Evolutionary conservation across 1,140 invertebrate genomes (phyloP).

Genomic region (Drosophila auraria): DNA sequence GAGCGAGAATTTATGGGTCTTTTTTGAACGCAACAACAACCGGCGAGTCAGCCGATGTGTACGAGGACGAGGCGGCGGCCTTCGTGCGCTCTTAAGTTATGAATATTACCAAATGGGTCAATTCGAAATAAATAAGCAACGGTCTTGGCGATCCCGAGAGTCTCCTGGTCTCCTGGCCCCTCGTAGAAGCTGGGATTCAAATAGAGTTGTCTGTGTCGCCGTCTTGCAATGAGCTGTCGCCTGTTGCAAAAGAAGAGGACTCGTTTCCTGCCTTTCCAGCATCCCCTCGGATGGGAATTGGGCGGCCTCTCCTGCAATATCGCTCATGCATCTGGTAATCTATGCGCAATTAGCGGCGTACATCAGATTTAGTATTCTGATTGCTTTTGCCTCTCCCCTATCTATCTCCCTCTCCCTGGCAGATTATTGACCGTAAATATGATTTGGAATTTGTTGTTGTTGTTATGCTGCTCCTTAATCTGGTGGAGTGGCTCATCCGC

Average conservation of each 20-base stretch:
- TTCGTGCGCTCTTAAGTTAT: constrained; percentile 80
- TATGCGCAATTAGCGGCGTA: constrained; percentile 81
- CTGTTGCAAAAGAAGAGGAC: constrained; percentile 23
- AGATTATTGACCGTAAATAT: constrained; percentile 65
- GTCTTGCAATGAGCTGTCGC: constrained; percentile 79
- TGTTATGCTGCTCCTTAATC: constrained; percentile 24
- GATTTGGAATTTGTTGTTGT: constrained; percentile 60
- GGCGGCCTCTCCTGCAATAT: constrained; percentile 68
- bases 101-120: constrained; percentile 84
- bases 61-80: constrained; percentile 56
- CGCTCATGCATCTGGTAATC: constrained; percentile 81
- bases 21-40: constrained; percentile 37
- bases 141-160: constrained; percentile 29
- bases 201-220: constrained; percentile 81
- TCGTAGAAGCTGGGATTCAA: constrained; percentile 29
- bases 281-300: constrained; percentile 39
- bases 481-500: constrained; percentile 24
- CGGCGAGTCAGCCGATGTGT: constrained; percentile 19
- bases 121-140: constrained; percentile 83
- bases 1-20: constrained; percentile 76
- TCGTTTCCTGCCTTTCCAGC: constrained; percentile 30
- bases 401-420: constrained; percentile 1
- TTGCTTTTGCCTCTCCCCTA: constrained; percentile 57
- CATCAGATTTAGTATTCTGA: constrained; percentile 82
- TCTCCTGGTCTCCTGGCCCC: constrained; percentile 8